A percentile compares a stretch with the other conserved stretches of the same genome.
Evolutionary conservation across 1,140 invertebrate species (phyloP).

Genomic region (Neuroterus valhalla): DNA sequence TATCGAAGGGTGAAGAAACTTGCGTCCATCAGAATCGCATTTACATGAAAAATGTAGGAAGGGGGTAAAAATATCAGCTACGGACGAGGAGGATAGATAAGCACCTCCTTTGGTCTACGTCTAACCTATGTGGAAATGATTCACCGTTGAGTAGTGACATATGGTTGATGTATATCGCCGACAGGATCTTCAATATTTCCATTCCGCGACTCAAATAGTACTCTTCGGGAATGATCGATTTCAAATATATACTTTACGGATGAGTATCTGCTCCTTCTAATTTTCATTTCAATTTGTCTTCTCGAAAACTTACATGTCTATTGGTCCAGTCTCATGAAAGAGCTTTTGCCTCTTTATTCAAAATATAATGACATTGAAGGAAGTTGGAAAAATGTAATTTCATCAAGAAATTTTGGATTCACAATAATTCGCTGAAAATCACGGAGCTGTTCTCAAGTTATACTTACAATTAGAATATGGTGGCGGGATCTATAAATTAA

Average conservation of each 20-base stretch:
- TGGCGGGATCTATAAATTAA: constrained; percentile 64
- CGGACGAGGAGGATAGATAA: not conserved
- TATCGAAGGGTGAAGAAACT: constrained; percentile 34
- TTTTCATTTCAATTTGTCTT: not conserved
- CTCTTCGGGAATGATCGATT: not conserved
- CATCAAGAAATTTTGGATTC: not conserved
- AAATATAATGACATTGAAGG: not conserved
- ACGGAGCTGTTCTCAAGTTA: constrained; percentile 59
- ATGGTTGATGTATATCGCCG: too few species aligned
- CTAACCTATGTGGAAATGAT: too few species aligned
- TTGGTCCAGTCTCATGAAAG: not conserved
- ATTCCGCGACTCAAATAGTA: constrained; percentile 5
- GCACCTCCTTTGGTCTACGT: not conserved
- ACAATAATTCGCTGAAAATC: constrained; percentile 23
- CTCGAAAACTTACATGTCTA: not conserved
- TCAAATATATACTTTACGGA: constrained; percentile 21
- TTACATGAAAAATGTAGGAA: constrained; percentile 41
- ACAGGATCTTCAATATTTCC: not conserved
- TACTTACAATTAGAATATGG: constrained; percentile 62
- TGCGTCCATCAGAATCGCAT: constrained; percentile 44
- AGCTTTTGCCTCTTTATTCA: not conserved
- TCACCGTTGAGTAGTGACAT: not conserved
- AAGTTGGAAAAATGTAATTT: too few species aligned
- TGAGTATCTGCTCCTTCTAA: constrained; percentile 6
- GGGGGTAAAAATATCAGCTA: constrained; percentile 1